Evolutionary conservation across 2,113 vertebrate species (phyloP), one percentile per base, ranked within the genome.

Genomic region (Rhinopomastus cyanomelas): DNA sequence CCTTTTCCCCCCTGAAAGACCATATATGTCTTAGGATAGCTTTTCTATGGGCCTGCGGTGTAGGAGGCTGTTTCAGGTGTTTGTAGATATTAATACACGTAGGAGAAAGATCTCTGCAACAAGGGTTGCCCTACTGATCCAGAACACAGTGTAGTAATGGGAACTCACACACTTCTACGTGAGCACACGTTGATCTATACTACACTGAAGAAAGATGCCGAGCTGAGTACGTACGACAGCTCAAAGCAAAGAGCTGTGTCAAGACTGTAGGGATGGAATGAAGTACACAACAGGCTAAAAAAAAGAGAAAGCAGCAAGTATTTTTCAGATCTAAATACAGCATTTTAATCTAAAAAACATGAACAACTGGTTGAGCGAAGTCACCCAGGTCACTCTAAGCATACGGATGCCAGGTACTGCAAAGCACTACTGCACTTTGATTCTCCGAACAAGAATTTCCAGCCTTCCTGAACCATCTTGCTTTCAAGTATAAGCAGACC

Each of bases 301-400:
- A 49, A 37, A 37, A 17, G 22, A 18, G 36, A 51, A 34, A n/a
- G 0, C 48, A 52, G 26, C 52, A 89, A 77, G 83, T 80, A 84
- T 64, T 92, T 82, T 92, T 90, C 87, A 94, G 84, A 96, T 89
- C 73, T 60, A 95, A 94, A 87, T 80, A 92, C n/a, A 86, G 82
- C 77, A 89, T 71, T 93, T 89, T 96, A 97, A 97, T 96, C 79
- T 95, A 96, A 97, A 97, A 96, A 96, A 91, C 90, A 91, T 93
- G 96, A 96, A 93, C 64, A 89, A 87, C 62, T 87, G 65, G 18
- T 90, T 78, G 76, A 94, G 53, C 85, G 88, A 95, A 97, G 91
- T 96, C 96, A 96, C 87, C 67, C 93, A 96, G 93, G 96, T 97
- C 96, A 96, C 90, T 94, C 81, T 81, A 78, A 93, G 81, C 87